Evolutionary conservation across 2,797 vertebrate species (phyloP), one percentile per base, ranked within the genome.

Genomic region (Limosa lapponica): DNA sequence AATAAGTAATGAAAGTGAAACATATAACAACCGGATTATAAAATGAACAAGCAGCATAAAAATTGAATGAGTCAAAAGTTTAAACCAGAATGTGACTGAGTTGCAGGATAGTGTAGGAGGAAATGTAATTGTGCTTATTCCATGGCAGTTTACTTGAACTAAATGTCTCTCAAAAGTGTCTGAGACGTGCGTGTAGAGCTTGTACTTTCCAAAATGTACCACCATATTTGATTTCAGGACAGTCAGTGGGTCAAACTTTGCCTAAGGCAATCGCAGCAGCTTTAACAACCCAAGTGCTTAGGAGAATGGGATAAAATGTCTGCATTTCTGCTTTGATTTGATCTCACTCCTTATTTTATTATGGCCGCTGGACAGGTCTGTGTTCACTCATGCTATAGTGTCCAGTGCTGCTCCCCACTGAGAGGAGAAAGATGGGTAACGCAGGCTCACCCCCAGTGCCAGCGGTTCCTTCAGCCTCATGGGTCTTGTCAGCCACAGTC

Each of bases 1-100:
- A 95, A 93, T 95, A 94, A 95, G 79, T 93, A 91, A 95, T 93
- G 95, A 91, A 89, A 95, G 59, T 69, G 62, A 86, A 94, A 90
- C 79, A 36, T 92, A 46, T 64, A 95, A 84, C 90, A 80, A 91
- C 82, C 88, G 39, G 46, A 74, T 96, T 94, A 88, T 92, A 95
- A 96, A 96, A 91, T 83, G 65, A 95, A 89, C 54, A 91, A 74
- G 48, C 48, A 92, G 72, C 51, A 84, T 90, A 95, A 93, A 94
- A 95, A 94, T 44, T 64, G 72, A 95, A 82, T 85, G 51, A 95
- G 62, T 90, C 80, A 88, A 65, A 91, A 91, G 77, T 95, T 95
- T 94, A 95, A 95, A 94, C 23, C 43, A 37, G 48, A 83, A 91
- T 93, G 72, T 54, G 57, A 65, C 82, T 61, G 82, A 88, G 66